Evolutionary conservation across 2,113 vertebrate species (phyloP), one percentile per base, ranked within the genome.

Genomic region (Cyprinodon brontotheroides): DNA sequence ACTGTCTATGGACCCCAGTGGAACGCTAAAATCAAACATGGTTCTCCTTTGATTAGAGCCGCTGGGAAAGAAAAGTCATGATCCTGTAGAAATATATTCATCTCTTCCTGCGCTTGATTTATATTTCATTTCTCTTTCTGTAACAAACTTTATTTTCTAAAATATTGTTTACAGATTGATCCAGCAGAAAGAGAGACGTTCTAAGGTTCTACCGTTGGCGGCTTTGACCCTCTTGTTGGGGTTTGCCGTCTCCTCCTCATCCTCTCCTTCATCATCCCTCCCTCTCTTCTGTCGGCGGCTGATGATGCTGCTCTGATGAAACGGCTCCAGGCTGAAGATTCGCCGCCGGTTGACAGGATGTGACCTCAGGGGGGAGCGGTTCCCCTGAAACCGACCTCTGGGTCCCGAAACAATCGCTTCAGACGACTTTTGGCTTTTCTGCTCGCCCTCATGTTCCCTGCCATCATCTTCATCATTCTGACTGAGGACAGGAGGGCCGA

Each of bases 281-380:
- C 70, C 84, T 74, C 84, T 83, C 81, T 89, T 88, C 74, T 62
- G 68, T 2, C 85, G 77, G 48, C 83, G 67, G 63, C 82, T 74
- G 63, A 40, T 14, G 76, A 89, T 84, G 82, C 84, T 89, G 81
- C 85, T 89, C 81, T 89, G 87, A 48, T 89, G 89, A 17, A 87
- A 89, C 2, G 89, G 84, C 59, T 89, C 84, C 72, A 88, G 84
- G 40, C 84, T 88, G 66, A 88, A 86, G 29, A 89, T 67, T 0
- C 69, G 60, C 11, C 45, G 61, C 11, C 64, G 70, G 74, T 66
- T 89, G 39, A 6, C 12, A 9, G 0, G 38, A 38, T 37, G 12
- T 0, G 43, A 36, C 2, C 12, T 37, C 5, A 47, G 1, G 4
- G 20, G 36, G 70, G 73, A 36, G 1, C 29, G 0, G 4, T 41